Evolutionary conservation across 2,797 vertebrate species (phyloP).

Genomic region (Paedocypris micromegethes): DNA sequence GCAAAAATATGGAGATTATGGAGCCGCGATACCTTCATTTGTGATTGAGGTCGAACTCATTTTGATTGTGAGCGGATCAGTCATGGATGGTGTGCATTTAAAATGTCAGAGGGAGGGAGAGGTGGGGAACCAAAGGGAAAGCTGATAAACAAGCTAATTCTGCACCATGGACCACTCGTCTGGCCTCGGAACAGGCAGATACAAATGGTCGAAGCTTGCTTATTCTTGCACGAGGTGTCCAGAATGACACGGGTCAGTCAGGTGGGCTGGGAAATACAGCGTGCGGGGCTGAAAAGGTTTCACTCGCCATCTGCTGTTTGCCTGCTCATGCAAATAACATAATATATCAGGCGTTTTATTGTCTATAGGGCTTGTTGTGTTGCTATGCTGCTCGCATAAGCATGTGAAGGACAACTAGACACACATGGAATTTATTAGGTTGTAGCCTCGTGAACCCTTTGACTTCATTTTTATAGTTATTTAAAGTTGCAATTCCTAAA

Average conservation of each 20-base stretch:
- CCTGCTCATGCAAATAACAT: slow-evolving; percentile 58
- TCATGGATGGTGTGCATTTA: slow-evolving; percentile 67
- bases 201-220: slow-evolving; percentile 55
- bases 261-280: slow-evolving; percentile 69
- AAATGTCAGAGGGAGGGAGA: slow-evolving; percentile 64
- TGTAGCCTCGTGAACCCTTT: slow-evolving; percentile 7
- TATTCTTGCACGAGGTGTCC: slow-evolving; percentile 56
- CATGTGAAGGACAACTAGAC: slow-evolving; percentile 28
- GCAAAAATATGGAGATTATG: slow-evolving; percentile 53
- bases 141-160: slow-evolving; percentile 72
- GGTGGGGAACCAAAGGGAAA: slow-evolving; percentile 58
- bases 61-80: slow-evolving; percentile 67
- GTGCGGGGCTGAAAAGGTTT: slow-evolving; percentile 58
- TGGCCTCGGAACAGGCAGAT: slow-evolving; percentile 66
- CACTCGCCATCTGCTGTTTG: slow-evolving; percentile 78
- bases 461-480: background rate
- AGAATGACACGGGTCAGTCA: slow-evolving; percentile 63
- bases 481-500: background rate
- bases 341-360: slow-evolving; percentile 49
- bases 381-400: slow-evolving; percentile 53
- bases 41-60: slow-evolving; percentile 51
- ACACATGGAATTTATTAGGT: slow-evolving; percentile 38
- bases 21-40: slow-evolving; percentile 51
- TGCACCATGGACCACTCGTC: slow-evolving; percentile 58
- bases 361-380: slow-evolving; percentile 49